Conservation (phyloP, 2,797 vertebrate species). For the Etheostoma nigrum region DNA sequence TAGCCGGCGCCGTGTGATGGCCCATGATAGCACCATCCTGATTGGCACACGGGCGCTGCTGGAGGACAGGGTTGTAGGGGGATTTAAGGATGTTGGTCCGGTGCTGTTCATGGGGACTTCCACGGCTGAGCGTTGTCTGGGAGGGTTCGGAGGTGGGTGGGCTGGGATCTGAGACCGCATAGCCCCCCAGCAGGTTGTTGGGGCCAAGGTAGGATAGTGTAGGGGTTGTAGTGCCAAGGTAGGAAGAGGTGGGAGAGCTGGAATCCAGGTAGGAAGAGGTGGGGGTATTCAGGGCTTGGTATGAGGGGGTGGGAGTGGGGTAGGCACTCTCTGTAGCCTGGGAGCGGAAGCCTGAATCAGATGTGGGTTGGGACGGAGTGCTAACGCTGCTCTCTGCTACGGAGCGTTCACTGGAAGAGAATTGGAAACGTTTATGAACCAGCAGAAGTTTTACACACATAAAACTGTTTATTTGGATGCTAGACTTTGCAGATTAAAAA, state of each 20-base stretch:
- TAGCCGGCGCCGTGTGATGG: constrained; percentile 61
- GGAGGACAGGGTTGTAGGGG: constrained; percentile 81
- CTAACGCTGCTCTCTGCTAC: constrained; percentile 85
- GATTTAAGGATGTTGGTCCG: constrained; percentile 84
- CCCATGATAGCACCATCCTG: constrained; percentile 59
- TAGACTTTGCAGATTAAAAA: background rate
- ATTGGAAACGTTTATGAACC: background rate
- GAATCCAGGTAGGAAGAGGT: constrained; percentile 83
- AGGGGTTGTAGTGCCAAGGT: constrained; percentile 61
- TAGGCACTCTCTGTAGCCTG: constrained; percentile 83
- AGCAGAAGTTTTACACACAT: background rate
- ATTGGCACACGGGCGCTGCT: constrained; percentile 76
- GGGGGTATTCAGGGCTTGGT: constrained; percentile 78
- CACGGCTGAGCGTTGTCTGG: constrained; percentile 75
- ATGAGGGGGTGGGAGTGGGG: constrained; percentile 68
- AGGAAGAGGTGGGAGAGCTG: constrained; percentile 80
- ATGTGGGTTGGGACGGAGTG: constrained; percentile 83
- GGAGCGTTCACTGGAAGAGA: constrained; percentile 80
- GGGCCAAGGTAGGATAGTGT: constrained; percentile 65
- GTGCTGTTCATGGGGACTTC: constrained; percentile 85
- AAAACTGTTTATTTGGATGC: background rate
- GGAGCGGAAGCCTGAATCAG: constrained; percentile 87
- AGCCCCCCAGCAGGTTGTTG: constrained; percentile 60
- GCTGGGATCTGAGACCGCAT: constrained; percentile 77
- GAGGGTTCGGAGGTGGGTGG: constrained; percentile 70